Base-by-base conservation (phyloP, 1,140 invertebrate species). In the Formica exsecta region DNA sequence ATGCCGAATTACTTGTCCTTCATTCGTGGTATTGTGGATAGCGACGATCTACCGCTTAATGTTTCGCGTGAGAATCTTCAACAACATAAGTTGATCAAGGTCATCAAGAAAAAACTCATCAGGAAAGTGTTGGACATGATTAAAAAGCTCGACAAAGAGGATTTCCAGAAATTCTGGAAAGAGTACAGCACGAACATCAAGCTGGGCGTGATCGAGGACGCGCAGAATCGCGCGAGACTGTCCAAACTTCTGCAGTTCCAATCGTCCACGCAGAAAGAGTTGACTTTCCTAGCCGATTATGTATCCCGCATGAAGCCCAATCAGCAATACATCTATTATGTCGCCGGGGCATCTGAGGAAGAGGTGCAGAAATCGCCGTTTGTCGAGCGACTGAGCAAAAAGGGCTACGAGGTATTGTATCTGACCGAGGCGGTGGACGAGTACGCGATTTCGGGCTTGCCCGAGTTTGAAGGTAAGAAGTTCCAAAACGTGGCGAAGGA, bases 401-500 rank as follows among this genome's bases (percentile, higher is more conserved):
- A 98, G 92, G 99, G 99, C 13, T 99, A 98, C 94, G 99, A 99
- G 96, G 99, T 99, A 64, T 94, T 99, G 16, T 99, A 98, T 92
- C 95, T 99, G 16, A 97, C 97, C 1, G 99, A 99, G 95, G 98
- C 99, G 74, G 98, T 99, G 54, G 99, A 99, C 95, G 99, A 99
- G 95, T 99, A 99, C 95, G 97, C 98, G 88, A 98, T 99, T 79
- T 99, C 99, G 62, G 97, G 98, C 9, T 95, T 99, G 91, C 99
- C 99, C n/a, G 99, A 99, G 95, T 99, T 99, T 95, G 99, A 99
- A 92, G 98, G 98, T 41, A 99, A 99, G 95, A 99, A 99, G 95
- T 99, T 99, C 97, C 99, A 99, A 95, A 99, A 99, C 93, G 98
- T 99, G 48, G 99, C 99, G 85, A 99, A 99, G 95, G 99, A 99